These are phyloP conservation scores for Mugil cephalus DNA, from an alignment of 2,113 vertebrate genomes.

Conservation along the genomic window DNA sequence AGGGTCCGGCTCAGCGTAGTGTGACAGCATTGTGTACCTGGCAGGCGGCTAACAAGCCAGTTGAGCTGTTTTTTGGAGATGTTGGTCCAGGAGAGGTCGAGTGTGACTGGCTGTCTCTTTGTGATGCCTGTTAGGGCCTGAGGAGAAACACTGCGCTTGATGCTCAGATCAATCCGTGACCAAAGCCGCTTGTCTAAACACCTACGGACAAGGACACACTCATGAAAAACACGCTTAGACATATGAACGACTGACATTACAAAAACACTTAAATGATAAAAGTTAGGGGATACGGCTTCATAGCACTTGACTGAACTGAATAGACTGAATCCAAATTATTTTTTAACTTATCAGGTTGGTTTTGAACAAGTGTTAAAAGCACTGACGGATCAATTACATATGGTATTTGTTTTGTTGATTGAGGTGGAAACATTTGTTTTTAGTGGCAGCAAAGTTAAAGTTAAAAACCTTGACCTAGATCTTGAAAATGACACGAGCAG, in stretches of 20 bases:
- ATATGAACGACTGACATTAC: neutral
- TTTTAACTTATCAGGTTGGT: too few relatives aligned
- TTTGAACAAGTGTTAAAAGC: too few relatives aligned
- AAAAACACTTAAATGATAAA: too few relatives aligned
- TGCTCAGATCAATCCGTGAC: slow-evolving; percentile 94
- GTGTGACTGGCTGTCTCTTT: slow-evolving; percentile 93
- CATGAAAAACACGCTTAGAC: slow-evolving; percentile 7
- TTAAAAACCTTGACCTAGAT: neutral
- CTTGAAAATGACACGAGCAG: neutral
- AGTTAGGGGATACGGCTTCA: too few relatives aligned
- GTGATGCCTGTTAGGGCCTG: slow-evolving; percentile 97
- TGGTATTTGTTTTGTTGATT: neutral
- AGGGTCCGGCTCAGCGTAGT: too few relatives aligned
- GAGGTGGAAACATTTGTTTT: neutral
- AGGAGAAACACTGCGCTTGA: slow-evolving; percentile 93
- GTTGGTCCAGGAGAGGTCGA: slow-evolving; percentile 98
- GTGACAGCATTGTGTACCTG: slow-evolving; percentile 80
- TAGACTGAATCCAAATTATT: too few relatives aligned
- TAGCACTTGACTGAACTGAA: too few relatives aligned
- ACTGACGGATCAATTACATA: too few relatives aligned
- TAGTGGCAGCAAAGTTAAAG: too few relatives aligned
- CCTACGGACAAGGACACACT: slow-evolving; percentile 77
- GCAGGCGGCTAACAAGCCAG: slow-evolving; percentile 95
- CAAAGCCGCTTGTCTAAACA: slow-evolving; percentile 98
- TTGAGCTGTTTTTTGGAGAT: slow-evolving; percentile 98